phyloP scores from a whole-genome alignment of 2,797 vertebrate genomes.

The Salarias fasciatus region DNA sequence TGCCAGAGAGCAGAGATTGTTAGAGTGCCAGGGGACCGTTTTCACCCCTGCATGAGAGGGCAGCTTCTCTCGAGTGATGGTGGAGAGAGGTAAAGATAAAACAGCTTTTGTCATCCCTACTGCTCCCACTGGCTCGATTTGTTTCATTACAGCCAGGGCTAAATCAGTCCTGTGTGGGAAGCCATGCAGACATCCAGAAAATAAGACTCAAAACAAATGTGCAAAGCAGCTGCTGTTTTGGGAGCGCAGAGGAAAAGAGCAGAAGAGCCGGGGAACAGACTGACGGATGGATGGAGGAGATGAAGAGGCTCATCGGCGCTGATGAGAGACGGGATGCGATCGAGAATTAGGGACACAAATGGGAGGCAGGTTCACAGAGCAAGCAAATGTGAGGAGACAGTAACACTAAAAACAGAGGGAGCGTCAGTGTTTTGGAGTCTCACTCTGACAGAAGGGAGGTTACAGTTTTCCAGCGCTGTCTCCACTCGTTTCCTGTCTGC shows the following conservation, averaged over 20 bases:
- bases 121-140: slow-evolving; percentile 53
- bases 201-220: slow-evolving; percentile 46
- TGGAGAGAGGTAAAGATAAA: slow-evolving; percentile 45
- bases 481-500: slow-evolving; percentile 96
- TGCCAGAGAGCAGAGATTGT: slow-evolving; percentile 15
- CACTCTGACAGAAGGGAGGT: slow-evolving; percentile 95
- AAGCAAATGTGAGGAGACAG: slow-evolving; percentile 22
- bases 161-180: slow-evolving; percentile 44
- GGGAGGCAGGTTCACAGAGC: slow-evolving; percentile 9
- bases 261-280: slow-evolving; percentile 16
- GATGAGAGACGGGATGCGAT: slow-evolving; percentile 12
- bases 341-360: slow-evolving; percentile 1
- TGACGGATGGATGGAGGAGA: slow-evolving; percentile 38
- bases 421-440: slow-evolving; percentile 66
- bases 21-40: slow-evolving; percentile 29
- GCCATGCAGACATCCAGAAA: slow-evolving; percentile 54
- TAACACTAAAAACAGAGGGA: slow-evolving; percentile 17
- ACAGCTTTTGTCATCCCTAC: slow-evolving; percentile 53
- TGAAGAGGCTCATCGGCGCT: slow-evolving; percentile 23
- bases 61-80: slow-evolving; percentile 36
- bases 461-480: slow-evolving; percentile 93
- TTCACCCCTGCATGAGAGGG: slow-evolving; percentile 43
- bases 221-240: slow-evolving; percentile 29
- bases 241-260: slow-evolving; percentile 28
- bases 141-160: slow-evolving; percentile 47